phyloP scores from a whole-genome alignment of 2,888 invertebrate genomes.

The Nebria salina region DNA sequence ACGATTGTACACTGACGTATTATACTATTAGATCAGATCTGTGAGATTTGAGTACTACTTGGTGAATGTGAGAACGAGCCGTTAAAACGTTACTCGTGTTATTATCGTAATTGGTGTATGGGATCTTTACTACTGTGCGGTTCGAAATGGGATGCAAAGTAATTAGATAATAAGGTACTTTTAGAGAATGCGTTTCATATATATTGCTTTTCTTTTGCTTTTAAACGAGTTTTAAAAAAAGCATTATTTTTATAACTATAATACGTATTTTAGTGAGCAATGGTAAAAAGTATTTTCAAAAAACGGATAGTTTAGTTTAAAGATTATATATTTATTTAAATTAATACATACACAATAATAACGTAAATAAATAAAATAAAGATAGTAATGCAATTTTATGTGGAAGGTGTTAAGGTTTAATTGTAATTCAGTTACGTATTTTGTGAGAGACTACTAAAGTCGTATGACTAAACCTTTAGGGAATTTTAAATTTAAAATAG shows the following conservation, averaged over 20 bases:
- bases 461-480: too few species aligned
- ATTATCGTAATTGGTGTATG: neutral
- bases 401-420: too few species aligned
- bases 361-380: too few species aligned
- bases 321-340: too few species aligned
- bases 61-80: neutral
- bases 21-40: constrained; percentile 11
- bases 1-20: constrained; percentile 4
- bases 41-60: neutral
- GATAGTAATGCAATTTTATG: too few species aligned
- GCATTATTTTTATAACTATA: neutral
- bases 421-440: too few species aligned
- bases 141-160: neutral
- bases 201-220: neutral
- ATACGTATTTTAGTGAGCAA: too few species aligned
- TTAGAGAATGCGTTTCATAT: neutral
- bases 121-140: neutral
- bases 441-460: too few species aligned
- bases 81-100: neutral
- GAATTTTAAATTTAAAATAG: too few species aligned
- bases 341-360: too few species aligned
- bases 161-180: neutral
- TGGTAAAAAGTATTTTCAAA: too few species aligned
- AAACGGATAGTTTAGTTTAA: too few species aligned
- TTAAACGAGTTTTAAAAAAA: neutral